These are phyloP conservation scores for Edolisoma coerulescens DNA, from an alignment of 2,113 vertebrate species.

Conservation along the genomic window DNA sequence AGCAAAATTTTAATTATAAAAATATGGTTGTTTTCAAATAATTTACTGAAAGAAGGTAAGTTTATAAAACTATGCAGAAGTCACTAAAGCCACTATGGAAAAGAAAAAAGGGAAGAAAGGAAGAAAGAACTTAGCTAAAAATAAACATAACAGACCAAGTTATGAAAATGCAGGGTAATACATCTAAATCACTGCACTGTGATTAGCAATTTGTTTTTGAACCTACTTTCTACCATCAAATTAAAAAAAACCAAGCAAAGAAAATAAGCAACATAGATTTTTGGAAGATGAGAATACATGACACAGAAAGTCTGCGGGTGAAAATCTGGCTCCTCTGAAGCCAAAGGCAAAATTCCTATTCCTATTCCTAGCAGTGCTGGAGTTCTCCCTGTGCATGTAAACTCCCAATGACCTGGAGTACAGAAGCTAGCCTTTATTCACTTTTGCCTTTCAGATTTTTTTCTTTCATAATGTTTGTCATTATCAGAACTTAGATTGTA, in stretches of 20 bases:
- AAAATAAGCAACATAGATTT: not conserved
- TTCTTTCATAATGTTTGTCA: not conserved
- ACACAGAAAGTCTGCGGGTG: not conserved
- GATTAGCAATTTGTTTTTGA: not conserved
- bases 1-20: conserved; percentile 64
- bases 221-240: not conserved
- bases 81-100: not conserved
- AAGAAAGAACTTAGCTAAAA: not conserved
- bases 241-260: not conserved
- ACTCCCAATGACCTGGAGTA: not conserved
- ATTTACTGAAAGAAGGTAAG: conserved; percentile 53
- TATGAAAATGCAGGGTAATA: not conserved
- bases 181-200: not conserved
- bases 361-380: not conserved
- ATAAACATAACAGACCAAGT: not conserved
- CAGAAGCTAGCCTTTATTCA: not conserved
- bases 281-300: not conserved
- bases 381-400: not conserved
- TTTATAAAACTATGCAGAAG: conserved; percentile 34
- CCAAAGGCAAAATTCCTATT: not conserved
- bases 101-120: not conserved
- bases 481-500: not conserved
- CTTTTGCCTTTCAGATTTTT: not conserved
- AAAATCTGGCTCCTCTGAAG: not conserved
- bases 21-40: conserved; percentile 64